Base-by-base conservation (phyloP, 2,888 invertebrate species). In the Diplazon laetatorius region DNA sequence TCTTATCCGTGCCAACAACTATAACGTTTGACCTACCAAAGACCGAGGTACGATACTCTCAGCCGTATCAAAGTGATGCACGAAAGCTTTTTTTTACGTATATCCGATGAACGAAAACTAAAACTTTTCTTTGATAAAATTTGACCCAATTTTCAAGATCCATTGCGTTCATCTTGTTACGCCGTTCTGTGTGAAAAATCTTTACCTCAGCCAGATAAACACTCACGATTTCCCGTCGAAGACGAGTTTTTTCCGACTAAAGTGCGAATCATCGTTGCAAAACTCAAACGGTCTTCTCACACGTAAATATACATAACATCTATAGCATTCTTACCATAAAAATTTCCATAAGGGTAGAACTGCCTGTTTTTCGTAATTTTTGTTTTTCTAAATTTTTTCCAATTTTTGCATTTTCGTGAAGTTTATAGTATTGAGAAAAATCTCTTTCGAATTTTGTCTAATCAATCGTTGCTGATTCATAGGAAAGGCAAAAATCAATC, bases 101-200 rank as follows among this genome's bases (percentile, higher is more conserved):
- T 65, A 65, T 65, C 52, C 10, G 39, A 66, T 66, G 39, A 22
- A 37, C 52, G 22, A 2, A 5, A 39, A 39, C 14, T 39, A 6
- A n/a, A n/a, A n/a, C 10, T 52, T 52, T 2, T 14, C 39, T 22
- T 22, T 39, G 14, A 37, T 37, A 66, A 6, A 39, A 52, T 14
- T 25, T 39, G 65, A 50, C 39, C 65, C 50, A 50, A 39, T 66
- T 52, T 66, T 22, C 60, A 16, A 35, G 35, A 18, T 16, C 16
- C 9, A 12, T 57, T 57, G 14, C 57, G 14, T n/a, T n/a, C n/a
- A 10, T 2, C 4, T n/a, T 4, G n/a, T 42, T n/a, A 37, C 37
- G 37, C 25, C 8, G 52, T 22, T 22, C 25, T 1, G 14, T 37
- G 14, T 14, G 20, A 37, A 18, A 10, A 35, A 16, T 50, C 35